Evolutionary conservation across 2,888 invertebrate genomes (phyloP), one percentile per base, ranked within the genome.

Genomic region (Apodemia zela): DNA sequence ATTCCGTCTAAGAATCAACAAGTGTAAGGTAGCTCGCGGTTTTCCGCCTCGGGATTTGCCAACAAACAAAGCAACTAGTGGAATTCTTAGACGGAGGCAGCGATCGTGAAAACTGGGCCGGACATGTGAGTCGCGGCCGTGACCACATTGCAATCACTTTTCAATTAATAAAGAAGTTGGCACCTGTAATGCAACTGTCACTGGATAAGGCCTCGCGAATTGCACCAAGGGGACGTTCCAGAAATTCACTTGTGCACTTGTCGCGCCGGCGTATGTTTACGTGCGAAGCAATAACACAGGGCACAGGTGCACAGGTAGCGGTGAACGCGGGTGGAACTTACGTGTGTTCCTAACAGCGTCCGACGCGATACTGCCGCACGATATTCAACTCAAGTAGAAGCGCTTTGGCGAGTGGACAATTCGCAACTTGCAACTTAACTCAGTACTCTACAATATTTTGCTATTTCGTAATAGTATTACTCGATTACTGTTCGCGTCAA

Each of bases 101-200:
- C 74, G 70, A 72, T 73, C 89, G 89, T 87, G 88, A 89, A 89
- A 90, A 89, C 89, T 88, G 86, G 87, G 85, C 88, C 89, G 90
- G 89, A 89, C 89, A 89, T 87, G 82, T 87, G 87, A 87, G 87
- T 82, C 82, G 82, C 87, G 89, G 86, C 90, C 89, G 85, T 89
- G 90, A 85, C 90, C 90, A 84, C 81, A 76, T 86, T 89, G 88
- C 90, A 89, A 89, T 89, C 90, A 90, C 90, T 90, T 90, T 90
- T 89, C 89, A 87, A 89, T 88, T 88, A 90, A 88, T 87, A 87
- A 87, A 87, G 80, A 87, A 85, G 80, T 76, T 74, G 84, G 84
- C 89, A 89, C 89, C 89, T 89, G 89, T 84, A 86, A 84, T 85
- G 84, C 84, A 86, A 85, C 82, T 82, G 82, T 84, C 81, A 82